A percentile compares a stretch with the other conserved stretches of the same genome.
phyloP scores from a whole-genome alignment of 2,888 invertebrate species.

The Shargacucullia verbasci region DNA sequence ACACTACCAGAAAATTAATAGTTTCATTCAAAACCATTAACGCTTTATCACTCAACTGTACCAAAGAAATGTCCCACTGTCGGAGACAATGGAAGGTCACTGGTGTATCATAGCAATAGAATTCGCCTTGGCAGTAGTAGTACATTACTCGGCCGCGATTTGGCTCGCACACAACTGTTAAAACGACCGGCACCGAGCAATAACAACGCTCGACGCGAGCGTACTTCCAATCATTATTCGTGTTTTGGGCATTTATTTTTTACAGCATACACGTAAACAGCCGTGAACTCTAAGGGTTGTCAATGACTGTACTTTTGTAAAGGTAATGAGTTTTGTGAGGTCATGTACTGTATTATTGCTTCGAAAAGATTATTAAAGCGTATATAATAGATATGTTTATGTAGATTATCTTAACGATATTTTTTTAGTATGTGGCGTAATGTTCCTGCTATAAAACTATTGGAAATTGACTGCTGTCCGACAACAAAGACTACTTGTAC shows the following conservation, averaged over 20 bases:
- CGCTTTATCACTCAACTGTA: constrained; percentile 47
- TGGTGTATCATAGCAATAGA: constrained; percentile 82
- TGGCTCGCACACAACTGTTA: constrained; percentile 80
- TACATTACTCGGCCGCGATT: constrained; percentile 74
- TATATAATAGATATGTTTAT: constrained; percentile 6
- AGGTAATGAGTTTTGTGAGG: constrained; percentile 37
- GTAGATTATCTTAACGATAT: too few species aligned
- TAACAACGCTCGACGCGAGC: constrained; percentile 57
- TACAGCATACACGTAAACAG: constrained; percentile 40
- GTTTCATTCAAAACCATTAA: constrained; percentile 6
- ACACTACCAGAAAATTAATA: too few species aligned
- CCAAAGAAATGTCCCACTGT: constrained; percentile 71
- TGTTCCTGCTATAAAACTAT: too few species aligned
- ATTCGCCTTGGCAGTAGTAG: constrained; percentile 82
- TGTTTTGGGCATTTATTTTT: constrained; percentile 53
- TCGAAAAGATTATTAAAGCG: constrained; percentile 18
- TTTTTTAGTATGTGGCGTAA: too few species aligned
- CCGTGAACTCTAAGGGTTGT: constrained; percentile 41
- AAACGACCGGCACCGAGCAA: constrained; percentile 55
- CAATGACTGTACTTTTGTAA: constrained; percentile 31
- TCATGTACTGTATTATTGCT: constrained; percentile 14
- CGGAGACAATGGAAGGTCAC: constrained; percentile 84
- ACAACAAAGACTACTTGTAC: too few species aligned
- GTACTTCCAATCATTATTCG: constrained; percentile 53
- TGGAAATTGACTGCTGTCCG: too few species aligned